phyloP scores from a whole-genome alignment of 2,797 vertebrate genomes.

The Gouania willdenowi region DNA sequence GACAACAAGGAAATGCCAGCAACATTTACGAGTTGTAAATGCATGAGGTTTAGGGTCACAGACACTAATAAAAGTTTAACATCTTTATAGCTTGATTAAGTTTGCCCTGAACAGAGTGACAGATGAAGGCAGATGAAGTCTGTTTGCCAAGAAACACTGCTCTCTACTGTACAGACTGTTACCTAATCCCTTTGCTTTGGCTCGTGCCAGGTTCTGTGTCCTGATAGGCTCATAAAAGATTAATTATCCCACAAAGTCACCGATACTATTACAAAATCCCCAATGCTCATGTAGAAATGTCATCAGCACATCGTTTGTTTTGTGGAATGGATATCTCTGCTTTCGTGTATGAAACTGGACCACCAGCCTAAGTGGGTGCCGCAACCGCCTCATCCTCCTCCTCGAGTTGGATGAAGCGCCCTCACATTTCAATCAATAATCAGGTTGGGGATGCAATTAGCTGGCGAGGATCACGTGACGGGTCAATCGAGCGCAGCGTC shows the following conservation, averaged over 20 bases:
- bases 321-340: neutral
- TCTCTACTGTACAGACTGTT: constrained; percentile 48
- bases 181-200: constrained; percentile 45
- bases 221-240: constrained; percentile 56
- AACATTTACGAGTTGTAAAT: constrained; percentile 1
- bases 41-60: constrained; percentile 14
- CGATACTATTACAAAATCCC: constrained; percentile 40
- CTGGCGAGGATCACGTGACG: constrained; percentile 46
- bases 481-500: constrained; percentile 56
- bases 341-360: constrained; percentile 14
- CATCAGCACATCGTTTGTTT: neutral
- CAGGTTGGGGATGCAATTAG: constrained; percentile 59
- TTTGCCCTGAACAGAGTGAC: constrained; percentile 29
- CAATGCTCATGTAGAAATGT: constrained; percentile 4
- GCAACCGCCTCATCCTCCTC: constrained; percentile 4
- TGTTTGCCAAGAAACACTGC: constrained; percentile 55
- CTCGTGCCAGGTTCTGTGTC: constrained; percentile 39
- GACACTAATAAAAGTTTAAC: constrained; percentile 11
- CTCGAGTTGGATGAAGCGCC: constrained; percentile 21
- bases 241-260: constrained; percentile 50
- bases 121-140: constrained; percentile 33
- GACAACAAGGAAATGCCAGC: too few relatives aligned
- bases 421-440: constrained; percentile 65
- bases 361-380: constrained; percentile 3
- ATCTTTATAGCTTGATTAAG: constrained; percentile 2